These are phyloP conservation scores for Muraenolepis orangiensis DNA, from an alignment of 2,797 vertebrate species.

Conservation along the genomic window DNA sequence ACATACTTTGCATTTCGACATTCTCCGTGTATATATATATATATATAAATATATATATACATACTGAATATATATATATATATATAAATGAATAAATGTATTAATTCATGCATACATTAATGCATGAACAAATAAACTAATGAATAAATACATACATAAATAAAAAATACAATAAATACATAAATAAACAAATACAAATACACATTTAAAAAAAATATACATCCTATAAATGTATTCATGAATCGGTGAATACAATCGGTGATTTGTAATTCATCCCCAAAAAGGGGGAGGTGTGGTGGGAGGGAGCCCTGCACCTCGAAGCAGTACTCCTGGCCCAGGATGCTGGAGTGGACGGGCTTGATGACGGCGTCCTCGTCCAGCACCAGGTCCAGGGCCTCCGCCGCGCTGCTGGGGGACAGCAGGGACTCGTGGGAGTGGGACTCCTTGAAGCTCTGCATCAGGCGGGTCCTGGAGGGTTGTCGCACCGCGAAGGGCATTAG, in stretches of 20 bases:
- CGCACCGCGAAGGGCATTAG: too few relatives aligned
- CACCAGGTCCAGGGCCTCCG: conserved; percentile 90
- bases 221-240: not conserved
- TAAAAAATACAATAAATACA: not conserved
- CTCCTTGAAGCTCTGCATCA: conserved; percentile 97
- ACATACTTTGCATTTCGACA: too few relatives aligned
- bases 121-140: not conserved
- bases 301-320: conserved; percentile 57
- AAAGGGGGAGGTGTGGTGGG: not conserved
- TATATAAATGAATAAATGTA: not conserved
- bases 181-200: not conserved
- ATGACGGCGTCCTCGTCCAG: conserved; percentile 95
- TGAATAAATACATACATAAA: not conserved
- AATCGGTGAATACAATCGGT: not conserved
- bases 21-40: too few relatives aligned
- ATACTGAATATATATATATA: not conserved
- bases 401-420: conserved; percentile 91
- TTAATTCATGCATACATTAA: not conserved
- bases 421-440: conserved; percentile 94
- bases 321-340: conserved; percentile 95
- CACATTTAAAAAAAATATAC: not conserved
- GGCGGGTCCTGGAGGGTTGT: conserved; percentile 76
- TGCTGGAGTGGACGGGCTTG: conserved; percentile 94
- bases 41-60: too few relatives aligned
- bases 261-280: not conserved